Evolutionary conservation across 2,888 invertebrate species (phyloP), one percentile per base, ranked within the genome.

Genomic region (Arrhopalites spinosus): DNA sequence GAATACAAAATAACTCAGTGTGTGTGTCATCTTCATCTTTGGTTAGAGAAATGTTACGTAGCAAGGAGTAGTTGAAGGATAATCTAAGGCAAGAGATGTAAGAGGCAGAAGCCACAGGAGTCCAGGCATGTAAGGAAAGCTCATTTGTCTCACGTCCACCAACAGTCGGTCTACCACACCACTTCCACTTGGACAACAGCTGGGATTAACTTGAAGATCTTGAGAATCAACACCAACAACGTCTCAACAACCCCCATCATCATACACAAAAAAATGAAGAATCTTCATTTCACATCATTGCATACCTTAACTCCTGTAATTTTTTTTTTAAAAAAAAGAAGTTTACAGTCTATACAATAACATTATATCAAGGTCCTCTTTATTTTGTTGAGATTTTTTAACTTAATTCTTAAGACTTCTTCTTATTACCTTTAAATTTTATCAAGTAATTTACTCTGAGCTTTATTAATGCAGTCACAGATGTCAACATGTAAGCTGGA

Each of bases 91-190:
- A 59, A 59, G 59, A 63, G 63, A 64, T 64, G 64, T 43, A 36
- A 15, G 43, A 63, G 67, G 53, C 45, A 36, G 73, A 61, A 73
- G 63, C 78, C 67, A 76, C 78, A 75, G 78, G 78, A 76, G 76
- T 78, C 78, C 76, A 74, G 50, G 76, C 74, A 68, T 76, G 76
- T 76, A 76, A 71, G 76, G 76, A 76, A 78, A 74, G 74, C 78
- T 78, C 78, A 78, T 78, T 78, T 78, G 78, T 78, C 78, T 78
- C 71, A 72, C 61, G 77, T 77, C 77, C 77, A 77, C 75, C 73
- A 73, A 71, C 73, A 75, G 72, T 72, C 74, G 70, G 74, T 72
- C n/a, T n/a, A n/a, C n/a, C n/a, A 64, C 71, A 23, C 50, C 63
- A 68, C 67, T 61, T 61, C 66, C 67, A 59, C 72, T 67, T 76